A percentile compares a stretch with the other conserved stretches of the same genome.
phyloP scores from a whole-genome alignment of 2,113 vertebrate species.

The Saccopteryx leptura region DNA sequence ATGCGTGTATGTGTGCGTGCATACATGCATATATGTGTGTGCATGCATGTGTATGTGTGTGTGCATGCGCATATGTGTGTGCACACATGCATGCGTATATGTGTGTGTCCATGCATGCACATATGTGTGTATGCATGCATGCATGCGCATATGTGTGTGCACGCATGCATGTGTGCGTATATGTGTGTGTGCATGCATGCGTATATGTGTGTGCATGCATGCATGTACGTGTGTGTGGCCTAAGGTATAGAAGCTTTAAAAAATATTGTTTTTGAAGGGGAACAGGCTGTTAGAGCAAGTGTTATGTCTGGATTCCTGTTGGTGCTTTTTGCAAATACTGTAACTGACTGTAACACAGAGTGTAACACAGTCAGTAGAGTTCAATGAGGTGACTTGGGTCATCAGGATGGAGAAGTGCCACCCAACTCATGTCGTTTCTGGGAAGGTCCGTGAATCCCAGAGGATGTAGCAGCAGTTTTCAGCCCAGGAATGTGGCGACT shows the following conservation, averaged over 20 bases:
- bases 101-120: too few species aligned
- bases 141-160: too few species aligned
- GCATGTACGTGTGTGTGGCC: background rate
- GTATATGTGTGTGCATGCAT: too few species aligned
- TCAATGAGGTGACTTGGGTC: background rate
- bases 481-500: too few species aligned
- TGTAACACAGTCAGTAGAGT: background rate
- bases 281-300: background rate
- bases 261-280: background rate
- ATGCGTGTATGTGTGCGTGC: too few species aligned
- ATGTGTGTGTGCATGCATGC: too few species aligned
- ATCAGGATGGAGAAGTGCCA: background rate
- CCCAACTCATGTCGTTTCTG: background rate
- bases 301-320: background rate
- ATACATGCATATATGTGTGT: too few species aligned
- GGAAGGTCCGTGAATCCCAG: background rate
- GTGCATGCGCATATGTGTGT: too few species aligned
- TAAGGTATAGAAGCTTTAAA: background rate
- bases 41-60: too few species aligned
- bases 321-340: background rate
- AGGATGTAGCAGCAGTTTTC: background rate
- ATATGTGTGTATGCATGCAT: too few species aligned
- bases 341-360: background rate
- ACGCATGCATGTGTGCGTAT: too few species aligned
- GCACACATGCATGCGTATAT: too few species aligned